These are phyloP conservation scores for Sitophilus oryzae DNA, from an alignment of 1,140 invertebrate species.

Conservation along the genomic window DNA sequence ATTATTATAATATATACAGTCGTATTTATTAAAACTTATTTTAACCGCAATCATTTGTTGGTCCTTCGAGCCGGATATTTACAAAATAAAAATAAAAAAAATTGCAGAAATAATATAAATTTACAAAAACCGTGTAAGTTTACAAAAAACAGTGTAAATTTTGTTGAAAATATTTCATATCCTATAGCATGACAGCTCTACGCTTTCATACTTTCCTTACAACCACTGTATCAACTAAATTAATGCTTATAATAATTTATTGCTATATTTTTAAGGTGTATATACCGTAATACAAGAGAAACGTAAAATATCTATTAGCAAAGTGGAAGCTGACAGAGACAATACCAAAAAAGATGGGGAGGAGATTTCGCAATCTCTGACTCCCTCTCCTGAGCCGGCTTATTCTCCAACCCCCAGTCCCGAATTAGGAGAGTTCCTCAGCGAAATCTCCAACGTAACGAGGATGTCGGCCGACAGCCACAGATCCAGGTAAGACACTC, in stretches of 20 bases:
- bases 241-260: neutral
- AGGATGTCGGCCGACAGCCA: constrained; percentile 35
- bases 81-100: no score
- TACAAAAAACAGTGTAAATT: no score
- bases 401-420: constrained; percentile 26
- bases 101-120: no score
- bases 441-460: constrained; percentile 37
- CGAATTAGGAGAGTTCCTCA: constrained; percentile 33
- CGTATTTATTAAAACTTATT: no score
- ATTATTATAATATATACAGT: no score
- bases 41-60: no score
- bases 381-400: constrained; percentile 17
- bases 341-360: constrained; percentile 17
- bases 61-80: no score
- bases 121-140: no score
- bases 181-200: no score
- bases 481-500: constrained; percentile 23
- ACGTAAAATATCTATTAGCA: neutral
- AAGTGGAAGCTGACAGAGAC: constrained; percentile 1
- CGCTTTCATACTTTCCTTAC: no score
- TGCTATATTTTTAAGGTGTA: constrained; percentile 4
- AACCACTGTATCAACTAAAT: no score
- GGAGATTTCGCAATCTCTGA: constrained; percentile 8
- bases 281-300: constrained; percentile 13
- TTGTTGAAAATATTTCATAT: no score